Conservation (phyloP, 2,888 invertebrate species). For the Philonicus albiceps region DNA sequence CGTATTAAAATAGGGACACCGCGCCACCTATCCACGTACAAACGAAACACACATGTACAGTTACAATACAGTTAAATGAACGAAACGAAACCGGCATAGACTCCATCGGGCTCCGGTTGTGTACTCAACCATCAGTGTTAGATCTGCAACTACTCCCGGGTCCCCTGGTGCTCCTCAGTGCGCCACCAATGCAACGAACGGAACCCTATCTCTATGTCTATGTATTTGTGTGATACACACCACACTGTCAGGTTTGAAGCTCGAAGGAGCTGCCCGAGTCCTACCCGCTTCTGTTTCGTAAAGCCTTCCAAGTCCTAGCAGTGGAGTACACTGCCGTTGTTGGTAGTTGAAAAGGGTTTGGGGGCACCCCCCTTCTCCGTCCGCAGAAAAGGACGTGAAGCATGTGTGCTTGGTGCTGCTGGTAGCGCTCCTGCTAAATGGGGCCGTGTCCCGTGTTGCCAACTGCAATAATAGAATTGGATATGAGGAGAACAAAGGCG, state of each 20-base stretch:
- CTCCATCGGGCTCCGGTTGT: conserved; percentile 55
- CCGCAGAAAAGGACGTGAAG: background rate
- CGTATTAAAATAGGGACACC: conserved; percentile 45
- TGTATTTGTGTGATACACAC: background rate
- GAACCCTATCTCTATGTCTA: background rate
- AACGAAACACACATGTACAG: conserved; percentile 32
- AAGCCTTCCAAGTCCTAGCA: background rate
- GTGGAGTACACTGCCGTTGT: background rate
- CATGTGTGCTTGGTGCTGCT: background rate
- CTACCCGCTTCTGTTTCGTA: background rate
- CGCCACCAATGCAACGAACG: conserved; percentile 14
- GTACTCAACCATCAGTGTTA: conserved; percentile 60
- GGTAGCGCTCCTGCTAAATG: background rate
- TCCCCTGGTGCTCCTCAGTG: conserved; percentile 5
- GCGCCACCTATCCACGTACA: conserved; percentile 45
- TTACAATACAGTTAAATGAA: conserved; percentile 11
- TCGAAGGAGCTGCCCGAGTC: background rate
- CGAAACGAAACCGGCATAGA: conserved; percentile 30
- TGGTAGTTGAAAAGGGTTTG: background rate
- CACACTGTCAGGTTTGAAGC: conserved; percentile 40
- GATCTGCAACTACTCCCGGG: conserved; percentile 56
- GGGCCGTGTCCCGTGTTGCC: conserved; percentile 38
- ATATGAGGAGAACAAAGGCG: conserved; percentile 35
- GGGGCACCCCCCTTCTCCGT: background rate
- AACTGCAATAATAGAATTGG: conserved; percentile 44